These are phyloP conservation scores for Delichon dasypus DNA, from an alignment of 2,797 vertebrate genomes.

Conservation along the genomic window DNA sequence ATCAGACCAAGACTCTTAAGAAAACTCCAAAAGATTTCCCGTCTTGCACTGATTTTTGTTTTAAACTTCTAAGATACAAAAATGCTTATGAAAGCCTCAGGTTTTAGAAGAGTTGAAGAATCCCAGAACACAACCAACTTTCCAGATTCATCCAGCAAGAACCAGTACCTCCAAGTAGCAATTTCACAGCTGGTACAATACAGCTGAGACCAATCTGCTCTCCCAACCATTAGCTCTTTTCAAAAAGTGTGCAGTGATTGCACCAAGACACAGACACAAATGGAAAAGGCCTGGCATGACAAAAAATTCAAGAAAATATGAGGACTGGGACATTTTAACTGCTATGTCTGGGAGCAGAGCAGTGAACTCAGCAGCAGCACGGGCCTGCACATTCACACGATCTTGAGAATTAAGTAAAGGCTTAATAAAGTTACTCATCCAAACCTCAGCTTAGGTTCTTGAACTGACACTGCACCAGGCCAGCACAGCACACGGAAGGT, in stretches of 20 bases:
- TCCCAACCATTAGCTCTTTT: neutral
- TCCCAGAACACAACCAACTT: neutral
- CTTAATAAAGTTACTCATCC: neutral
- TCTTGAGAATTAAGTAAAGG: neutral
- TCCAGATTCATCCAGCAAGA: slow-evolving; percentile 8
- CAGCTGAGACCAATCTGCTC: neutral
- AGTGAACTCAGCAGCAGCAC: neutral
- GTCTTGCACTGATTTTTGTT: neutral
- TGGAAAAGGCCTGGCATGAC: neutral
- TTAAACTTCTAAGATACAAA: neutral
- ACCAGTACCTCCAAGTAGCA: neutral
- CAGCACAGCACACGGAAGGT: rapidly evolving
- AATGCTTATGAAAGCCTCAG: neutral
- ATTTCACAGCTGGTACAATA: neutral
- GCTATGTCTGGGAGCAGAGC: neutral
- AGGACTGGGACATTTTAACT: neutral
- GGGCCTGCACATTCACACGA: neutral
- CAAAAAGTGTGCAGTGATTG: neutral
- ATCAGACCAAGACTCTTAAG: neutral
- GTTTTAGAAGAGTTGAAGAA: slow-evolving; percentile 9
- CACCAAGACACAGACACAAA: neutral
- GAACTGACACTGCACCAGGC: neutral
- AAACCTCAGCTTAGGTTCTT: neutral
- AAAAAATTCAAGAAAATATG: neutral
- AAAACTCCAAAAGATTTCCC: neutral